Evolutionary conservation across 2,113 vertebrate species (phyloP).

Genomic region (Scopus umbretta): DNA sequence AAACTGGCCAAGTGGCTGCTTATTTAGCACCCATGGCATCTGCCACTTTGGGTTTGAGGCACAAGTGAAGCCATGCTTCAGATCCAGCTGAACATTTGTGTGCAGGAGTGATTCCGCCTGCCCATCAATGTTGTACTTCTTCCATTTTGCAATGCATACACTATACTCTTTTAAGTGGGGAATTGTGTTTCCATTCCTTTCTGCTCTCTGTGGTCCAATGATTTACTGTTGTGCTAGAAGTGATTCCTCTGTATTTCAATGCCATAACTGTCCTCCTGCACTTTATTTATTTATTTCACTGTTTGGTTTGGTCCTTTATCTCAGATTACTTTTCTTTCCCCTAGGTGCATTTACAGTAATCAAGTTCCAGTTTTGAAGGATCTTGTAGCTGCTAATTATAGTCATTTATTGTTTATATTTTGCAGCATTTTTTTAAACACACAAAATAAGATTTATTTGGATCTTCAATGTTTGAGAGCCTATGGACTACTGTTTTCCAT

Average conservation of each 20-base stretch:
- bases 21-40: background rate
- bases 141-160: background rate
- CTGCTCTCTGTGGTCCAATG: constrained; percentile 33
- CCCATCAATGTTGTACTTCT: background rate
- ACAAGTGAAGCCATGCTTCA: background rate
- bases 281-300: constrained; percentile 54
- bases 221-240: constrained; percentile 46
- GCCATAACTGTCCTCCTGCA: background rate
- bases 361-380: constrained; percentile 65
- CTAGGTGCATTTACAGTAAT: constrained; percentile 35
- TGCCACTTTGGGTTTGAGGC: background rate
- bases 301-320: background rate
- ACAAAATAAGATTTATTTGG: constrained; percentile 28
- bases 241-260: constrained; percentile 34
- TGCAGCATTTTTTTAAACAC: constrained; percentile 54
- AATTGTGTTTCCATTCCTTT: constrained; percentile 51
- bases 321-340: constrained; percentile 19
- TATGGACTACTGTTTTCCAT: constrained; percentile 49
- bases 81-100: background rate
- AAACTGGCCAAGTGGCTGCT: constrained; percentile 4
- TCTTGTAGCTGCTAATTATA: constrained; percentile 67
- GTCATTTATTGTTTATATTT: constrained; percentile 55
- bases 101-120: background rate
- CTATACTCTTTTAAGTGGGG: constrained; percentile 14
- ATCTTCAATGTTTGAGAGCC: background rate